phyloP scores from a whole-genome alignment of 2,113 vertebrate genomes.

The Climacteris rufus region DNA sequence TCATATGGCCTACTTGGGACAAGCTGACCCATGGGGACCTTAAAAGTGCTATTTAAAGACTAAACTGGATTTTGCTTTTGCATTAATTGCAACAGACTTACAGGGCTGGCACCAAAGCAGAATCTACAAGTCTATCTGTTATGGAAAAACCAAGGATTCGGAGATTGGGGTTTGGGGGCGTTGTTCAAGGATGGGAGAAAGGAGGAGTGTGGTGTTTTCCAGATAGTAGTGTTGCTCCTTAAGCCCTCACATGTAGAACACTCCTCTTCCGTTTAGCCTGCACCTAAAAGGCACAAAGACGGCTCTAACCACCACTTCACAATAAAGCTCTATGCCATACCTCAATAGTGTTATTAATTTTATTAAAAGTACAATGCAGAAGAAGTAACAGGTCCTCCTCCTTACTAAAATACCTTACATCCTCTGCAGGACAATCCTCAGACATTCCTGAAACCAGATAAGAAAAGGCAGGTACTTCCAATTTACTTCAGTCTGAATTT shows the following conservation, averaged over 20 bases:
- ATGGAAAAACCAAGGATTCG: background rate
- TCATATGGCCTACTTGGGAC: background rate
- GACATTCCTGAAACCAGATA: background rate
- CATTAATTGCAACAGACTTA: background rate
- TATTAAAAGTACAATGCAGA: background rate
- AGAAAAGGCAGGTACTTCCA: background rate
- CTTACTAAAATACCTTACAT: background rate
- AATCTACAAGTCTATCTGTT: background rate
- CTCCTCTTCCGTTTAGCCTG: background rate
- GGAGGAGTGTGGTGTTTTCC: background rate
- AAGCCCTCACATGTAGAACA: background rate
- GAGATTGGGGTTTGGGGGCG: accelerated
- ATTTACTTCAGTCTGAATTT: background rate
- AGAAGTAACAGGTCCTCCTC: background rate
- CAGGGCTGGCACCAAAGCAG: background rate
- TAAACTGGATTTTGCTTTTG: background rate
- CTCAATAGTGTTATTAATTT: background rate
- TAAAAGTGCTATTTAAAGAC: background rate
- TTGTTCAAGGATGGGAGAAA: background rate
- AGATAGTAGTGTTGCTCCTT: background rate
- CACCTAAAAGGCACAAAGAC: background rate
- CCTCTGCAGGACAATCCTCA: background rate
- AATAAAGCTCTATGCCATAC: background rate
- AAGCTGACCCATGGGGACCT: background rate
- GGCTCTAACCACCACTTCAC: background rate